Evolutionary conservation across 2,888 invertebrate species (phyloP), one percentile per base, ranked within the genome.

Genomic region (Sturmia bella): DNA sequence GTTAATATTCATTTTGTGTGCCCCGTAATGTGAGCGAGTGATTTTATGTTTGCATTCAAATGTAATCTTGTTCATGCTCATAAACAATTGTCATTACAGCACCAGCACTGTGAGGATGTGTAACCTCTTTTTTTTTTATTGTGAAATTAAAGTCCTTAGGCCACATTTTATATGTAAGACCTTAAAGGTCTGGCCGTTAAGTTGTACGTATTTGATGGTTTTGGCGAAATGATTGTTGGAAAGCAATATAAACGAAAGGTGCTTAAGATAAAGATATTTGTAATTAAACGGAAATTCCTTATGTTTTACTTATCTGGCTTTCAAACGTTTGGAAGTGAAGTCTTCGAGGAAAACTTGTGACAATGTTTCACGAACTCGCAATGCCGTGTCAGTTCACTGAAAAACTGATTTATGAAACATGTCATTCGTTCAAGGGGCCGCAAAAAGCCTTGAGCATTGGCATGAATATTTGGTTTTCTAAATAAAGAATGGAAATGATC

Each of bases 71-170:
- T n/a, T 41, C 27, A 41, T 66, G 27, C 50, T 43, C 11, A 19
- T 52, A 57, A 75, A 68, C 41, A 75, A 61, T 61, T 68, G 32
- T 61, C 54, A 52, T 76, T 69, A 15, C 54, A n/a, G n/a, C n/a
- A n/a, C n/a, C n/a, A n/a, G n/a, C n/a, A 37, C 37, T 43, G 21
- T 21, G 52, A 61, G 43, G 43, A 76, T 61, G 68, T 17, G 12
- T 15, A 3, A 6, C 21, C 12, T 24, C 4, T 37, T 57, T 37
- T 17, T 1, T 17, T 56, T 48, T 64, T 37, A 13, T 76, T 68
- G 37, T 21, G 32, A 52, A 13, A 41, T 76, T 37, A 41, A 52
- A 24, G 19, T 52, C 76, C 61, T 43, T 15, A 54, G 52, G 61
- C 21, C 21, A 37, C 13, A 43, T 61, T 43, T 57, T 52, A 13